A percentile compares a stretch with the other conserved stretches of the same genome.
These are phyloP conservation scores for Drosophila neonasuta DNA, from an alignment of 2,888 invertebrate genomes.

Conservation along the genomic window DNA sequence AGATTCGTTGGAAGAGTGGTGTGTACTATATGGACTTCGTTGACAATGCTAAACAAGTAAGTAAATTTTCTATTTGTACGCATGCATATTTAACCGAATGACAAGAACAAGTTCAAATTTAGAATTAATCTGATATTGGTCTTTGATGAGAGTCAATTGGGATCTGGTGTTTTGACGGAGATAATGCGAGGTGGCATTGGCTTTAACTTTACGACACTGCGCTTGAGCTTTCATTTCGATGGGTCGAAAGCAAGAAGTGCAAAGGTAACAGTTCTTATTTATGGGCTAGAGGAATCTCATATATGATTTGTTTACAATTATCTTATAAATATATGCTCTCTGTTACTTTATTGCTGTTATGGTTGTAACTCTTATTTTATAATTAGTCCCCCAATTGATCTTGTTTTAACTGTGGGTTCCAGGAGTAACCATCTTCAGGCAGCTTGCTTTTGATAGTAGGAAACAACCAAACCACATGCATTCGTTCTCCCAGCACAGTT, in stretches of 20 bases:
- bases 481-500: conserved; percentile 9
- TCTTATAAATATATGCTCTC: not conserved
- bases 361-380: not conserved
- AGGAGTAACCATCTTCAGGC: conserved; percentile 34
- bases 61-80: not conserved
- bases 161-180: conserved; percentile 14
- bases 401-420: not conserved
- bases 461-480: conserved; percentile 15
- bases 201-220: conserved; percentile 45
- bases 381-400: not conserved
- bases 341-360: not conserved
- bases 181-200: conserved; percentile 52
- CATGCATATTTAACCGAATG: not conserved
- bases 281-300: conserved; percentile 29
- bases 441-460: conserved; percentile 14
- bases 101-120: conserved; percentile 27
- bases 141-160: conserved; percentile 45
- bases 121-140: conserved; percentile 55
- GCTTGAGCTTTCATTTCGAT: conserved; percentile 7
- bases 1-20: conserved; percentile 20
- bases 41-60: conserved; percentile 27
- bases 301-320: not conserved
- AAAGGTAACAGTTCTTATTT: conserved; percentile 47
- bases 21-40: conserved; percentile 20
- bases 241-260: not conserved